Evolutionary conservation across 1,140 invertebrate species (phyloP), one percentile per base, ranked within the genome.

Genomic region (Solenopsis invicta): DNA sequence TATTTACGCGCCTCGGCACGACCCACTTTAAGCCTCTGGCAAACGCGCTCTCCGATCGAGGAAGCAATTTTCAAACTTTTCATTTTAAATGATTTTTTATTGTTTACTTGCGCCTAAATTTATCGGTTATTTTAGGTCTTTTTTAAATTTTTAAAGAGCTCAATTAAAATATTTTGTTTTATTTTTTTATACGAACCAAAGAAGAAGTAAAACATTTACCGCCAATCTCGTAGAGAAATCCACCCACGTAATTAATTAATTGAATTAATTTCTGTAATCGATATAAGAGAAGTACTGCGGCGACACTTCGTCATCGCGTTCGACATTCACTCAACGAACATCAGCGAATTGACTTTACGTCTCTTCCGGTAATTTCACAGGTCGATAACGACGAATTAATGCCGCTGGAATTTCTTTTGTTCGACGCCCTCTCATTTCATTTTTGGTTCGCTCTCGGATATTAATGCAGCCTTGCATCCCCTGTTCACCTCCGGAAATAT

Each of bases 321-420:
- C 80, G 24, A 45, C 13, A 18, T 80, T 54, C 52, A 18, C 13
- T 64, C 2, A 8, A 50, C 34, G 6, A 81, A 78, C 29, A 78
- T 71, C 13, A 59, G 6, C 29, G 50, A 59, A 52, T 86, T 82
- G 48, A 82, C 80, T 89, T 84, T 59, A 64, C 24, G 61, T 77
- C 24, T 67, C 87, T 88, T 91, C 90, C 90, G 90, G 89, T 86
- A 90, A 91, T 91, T 91, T 91, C 84, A 90, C 62, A 87, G 76
- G 34, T 89, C 89, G 90, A 90, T 90, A 85, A 52, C 88, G 78
- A 34, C 24, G 61, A 64, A 80, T 80, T 88, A 85, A 90, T 90
- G 90, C 21, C 61, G n/a, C 0, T 62, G 86, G 77, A 91, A 90
- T 91, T 80, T 59, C 87, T 80, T 91, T 91, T 88, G 72, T 88